Evolutionary conservation across 2,113 vertebrate species (phyloP).

Genomic region (Lichenostomus cassidix): DNA sequence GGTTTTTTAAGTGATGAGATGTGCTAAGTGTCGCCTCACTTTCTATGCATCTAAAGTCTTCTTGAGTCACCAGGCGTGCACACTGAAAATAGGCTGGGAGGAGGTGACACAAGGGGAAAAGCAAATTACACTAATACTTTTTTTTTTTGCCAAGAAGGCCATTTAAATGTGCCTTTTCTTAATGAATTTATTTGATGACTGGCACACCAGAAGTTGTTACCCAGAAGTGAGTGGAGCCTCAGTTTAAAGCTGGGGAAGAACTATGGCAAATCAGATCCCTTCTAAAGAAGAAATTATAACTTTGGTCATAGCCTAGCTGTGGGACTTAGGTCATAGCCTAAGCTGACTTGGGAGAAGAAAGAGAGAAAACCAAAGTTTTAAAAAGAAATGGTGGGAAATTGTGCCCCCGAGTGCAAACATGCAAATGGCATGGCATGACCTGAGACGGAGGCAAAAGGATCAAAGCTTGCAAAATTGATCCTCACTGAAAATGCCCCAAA

Average conservation of each 20-base stretch:
- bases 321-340: too few relatives aligned
- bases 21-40: not conserved
- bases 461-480: too few relatives aligned
- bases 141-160: not conserved
- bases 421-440: too few relatives aligned
- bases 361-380: too few relatives aligned
- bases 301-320: not conserved
- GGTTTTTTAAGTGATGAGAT: not conserved
- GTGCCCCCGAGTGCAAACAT: too few relatives aligned
- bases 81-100: not conserved
- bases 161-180: not conserved
- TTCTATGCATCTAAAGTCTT: not conserved
- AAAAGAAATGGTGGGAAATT: too few relatives aligned
- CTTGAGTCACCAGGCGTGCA: fast-evolving
- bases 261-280: not conserved
- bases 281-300: not conserved
- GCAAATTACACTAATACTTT: not conserved
- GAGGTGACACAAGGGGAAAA: not conserved
- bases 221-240: not conserved
- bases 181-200: not conserved
- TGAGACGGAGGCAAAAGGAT: too few relatives aligned
- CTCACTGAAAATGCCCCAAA: too few relatives aligned
- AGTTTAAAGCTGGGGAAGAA: not conserved
- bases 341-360: too few relatives aligned
- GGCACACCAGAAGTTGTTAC: not conserved